phyloP scores from a whole-genome alignment of 2,113 vertebrate genomes.

The Halichoerus grypus region DNA sequence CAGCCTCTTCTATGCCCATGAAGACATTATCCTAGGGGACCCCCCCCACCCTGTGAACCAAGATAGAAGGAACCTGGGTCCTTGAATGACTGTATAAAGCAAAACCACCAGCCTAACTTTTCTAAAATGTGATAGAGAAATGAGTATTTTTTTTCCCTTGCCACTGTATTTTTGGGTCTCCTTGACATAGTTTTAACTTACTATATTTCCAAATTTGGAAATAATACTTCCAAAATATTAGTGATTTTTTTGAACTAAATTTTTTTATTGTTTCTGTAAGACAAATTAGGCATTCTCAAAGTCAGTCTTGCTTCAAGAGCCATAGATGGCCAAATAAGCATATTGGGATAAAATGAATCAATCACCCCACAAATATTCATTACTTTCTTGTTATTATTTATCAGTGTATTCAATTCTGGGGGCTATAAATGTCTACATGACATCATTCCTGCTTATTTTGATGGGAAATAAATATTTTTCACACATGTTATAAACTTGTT shows the following conservation, averaged over 20 bases:
- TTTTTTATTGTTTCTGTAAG: conserved; percentile 16
- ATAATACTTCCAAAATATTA: not conserved
- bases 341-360: not conserved
- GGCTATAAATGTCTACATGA: not conserved
- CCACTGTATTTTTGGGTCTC: not conserved
- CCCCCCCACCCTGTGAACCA: too few species aligned
- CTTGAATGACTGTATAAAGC: not conserved
- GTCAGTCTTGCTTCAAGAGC: not conserved
- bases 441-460: not conserved
- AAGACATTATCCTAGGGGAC: too few species aligned
- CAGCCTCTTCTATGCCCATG: not conserved
- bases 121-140: not conserved
- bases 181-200: not conserved
- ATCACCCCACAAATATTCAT: not conserved
- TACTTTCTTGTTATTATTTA: not conserved
- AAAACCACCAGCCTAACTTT: not conserved
- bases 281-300: not conserved
- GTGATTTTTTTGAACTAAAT: not conserved
- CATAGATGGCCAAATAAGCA: not conserved
- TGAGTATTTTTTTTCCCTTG: not conserved
- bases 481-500: not conserved
- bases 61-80: not conserved
- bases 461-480: not conserved
- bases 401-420: not conserved
- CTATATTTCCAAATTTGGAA: not conserved